phyloP scores from a whole-genome alignment of 1,140 invertebrate species.

The Drosophila lacertosa region DNA sequence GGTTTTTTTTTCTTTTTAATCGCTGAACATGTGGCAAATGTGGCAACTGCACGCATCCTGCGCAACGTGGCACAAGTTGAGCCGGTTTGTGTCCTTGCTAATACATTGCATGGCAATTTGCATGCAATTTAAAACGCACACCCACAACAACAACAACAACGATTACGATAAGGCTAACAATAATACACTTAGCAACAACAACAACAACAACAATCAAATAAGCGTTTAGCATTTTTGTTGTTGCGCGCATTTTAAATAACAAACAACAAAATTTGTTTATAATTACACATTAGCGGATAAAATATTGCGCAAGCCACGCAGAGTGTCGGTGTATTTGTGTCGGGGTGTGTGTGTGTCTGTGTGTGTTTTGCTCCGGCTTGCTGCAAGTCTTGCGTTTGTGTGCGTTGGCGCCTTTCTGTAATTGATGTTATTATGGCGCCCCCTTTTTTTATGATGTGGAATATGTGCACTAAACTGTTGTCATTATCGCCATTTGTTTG shows the following conservation, averaged over 20 bases:
- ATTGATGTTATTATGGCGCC: slow-evolving; percentile 55
- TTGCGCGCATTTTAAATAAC: slow-evolving; percentile 72
- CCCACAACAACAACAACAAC: slow-evolving; percentile 33
- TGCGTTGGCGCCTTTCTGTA: slow-evolving; percentile 28
- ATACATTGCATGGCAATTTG: slow-evolving; percentile 49
- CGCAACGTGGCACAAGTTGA: slow-evolving; percentile 7
- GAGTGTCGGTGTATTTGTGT: background rate
- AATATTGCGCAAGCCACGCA: slow-evolving; percentile 57
- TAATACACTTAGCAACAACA: slow-evolving; percentile 22
- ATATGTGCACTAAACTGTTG: slow-evolving; percentile 67
- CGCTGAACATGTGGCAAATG: slow-evolving; percentile 55
- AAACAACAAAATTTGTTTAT: slow-evolving; percentile 78
- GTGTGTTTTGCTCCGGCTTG: slow-evolving; percentile 20
- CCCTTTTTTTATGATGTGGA: slow-evolving; percentile 61
- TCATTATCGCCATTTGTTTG: slow-evolving; percentile 67
- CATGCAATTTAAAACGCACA: slow-evolving; percentile 59
- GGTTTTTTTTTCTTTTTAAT: slow-evolving; percentile 20
- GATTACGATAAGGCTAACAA: slow-evolving; percentile 10
- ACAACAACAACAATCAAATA: slow-evolving; percentile 30
- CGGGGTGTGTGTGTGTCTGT: slow-evolving; percentile 5
- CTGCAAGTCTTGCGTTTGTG: slow-evolving; percentile 33
- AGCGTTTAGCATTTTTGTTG: slow-evolving; percentile 26
- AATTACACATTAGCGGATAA: slow-evolving; percentile 79
- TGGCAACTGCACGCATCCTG: slow-evolving; percentile 64
- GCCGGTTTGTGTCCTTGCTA: slow-evolving; percentile 18